Evolutionary conservation across 2,888 invertebrate species (phyloP), one percentile per base, ranked within the genome.

Genomic region (Melipona bicolor): DNA sequence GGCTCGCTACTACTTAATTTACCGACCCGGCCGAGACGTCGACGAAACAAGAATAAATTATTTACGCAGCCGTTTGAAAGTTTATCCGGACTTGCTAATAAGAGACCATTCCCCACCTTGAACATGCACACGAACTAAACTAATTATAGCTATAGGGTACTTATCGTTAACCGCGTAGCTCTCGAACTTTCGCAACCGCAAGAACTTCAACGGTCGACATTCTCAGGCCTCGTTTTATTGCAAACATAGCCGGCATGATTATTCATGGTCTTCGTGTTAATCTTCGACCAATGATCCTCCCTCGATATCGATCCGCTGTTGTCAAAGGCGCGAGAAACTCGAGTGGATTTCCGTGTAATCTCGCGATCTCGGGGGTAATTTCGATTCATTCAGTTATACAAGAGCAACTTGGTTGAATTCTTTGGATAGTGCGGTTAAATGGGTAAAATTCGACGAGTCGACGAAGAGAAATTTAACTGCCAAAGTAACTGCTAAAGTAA

Each of bases 141-240:
- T 84, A 83, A 83, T 84, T 84, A 84, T 72, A 73, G 43, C 36
- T 36, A 9, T 9, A 43, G 43, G 9, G 9, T 83, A 72, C 78
- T 84, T 76, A 77, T 71, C 67, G 67, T 71, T 84, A 84, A 79
- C 64, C 61, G 70, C 24, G 24, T 64, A 62, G 75, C 21, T 80
- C 24, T 52, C 49, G 2, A 84, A 84, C 64, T 85, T 84, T 15
- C 54, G 49, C 17, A 61, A 50, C 73, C 77, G 67, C 84, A 59
- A 69, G 84, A 77, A 85, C 61, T 80, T 84, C 15, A 19, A 5
- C 70, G 15, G 15, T 17, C 76, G 52, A 36, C 50, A 43, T 11
- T 15, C 9, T 0, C 19, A 19, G 32, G 24, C 50, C 13, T 61
- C 27, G 50, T 32, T 61, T 69, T 67, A 74, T 65, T 56, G n/a